These are phyloP conservation scores for Bradysia coprophila DNA, from an alignment of 1,140 invertebrate species.

Conservation along the genomic window DNA sequence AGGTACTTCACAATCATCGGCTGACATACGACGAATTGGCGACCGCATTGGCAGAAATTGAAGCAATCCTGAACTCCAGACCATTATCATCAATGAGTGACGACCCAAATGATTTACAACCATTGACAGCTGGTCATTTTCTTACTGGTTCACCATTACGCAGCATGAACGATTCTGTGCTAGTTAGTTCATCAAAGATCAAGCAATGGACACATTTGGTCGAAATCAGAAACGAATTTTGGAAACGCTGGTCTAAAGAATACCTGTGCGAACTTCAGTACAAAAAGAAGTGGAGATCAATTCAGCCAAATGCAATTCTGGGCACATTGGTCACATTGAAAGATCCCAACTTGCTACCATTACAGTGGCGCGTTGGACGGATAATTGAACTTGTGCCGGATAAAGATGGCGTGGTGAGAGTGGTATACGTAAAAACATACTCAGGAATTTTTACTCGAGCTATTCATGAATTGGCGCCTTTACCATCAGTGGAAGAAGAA, in stretches of 20 bases:
- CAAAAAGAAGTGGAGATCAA: conserved; percentile 8
- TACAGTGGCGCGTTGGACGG: conserved; percentile 9
- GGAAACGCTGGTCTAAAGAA: conserved; percentile 9
- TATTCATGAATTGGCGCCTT: conserved; percentile 1
- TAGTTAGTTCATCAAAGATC: no score
- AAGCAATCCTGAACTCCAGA: conserved; percentile 12
- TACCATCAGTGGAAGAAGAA: background rate
- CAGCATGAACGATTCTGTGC: no score
- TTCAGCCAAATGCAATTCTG: conserved; percentile 4
- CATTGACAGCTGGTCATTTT: conserved; percentile 18
- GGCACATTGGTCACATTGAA: conserved; percentile 13
- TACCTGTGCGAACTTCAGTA: conserved; percentile 8
- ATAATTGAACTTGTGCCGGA: conserved; percentile 9
- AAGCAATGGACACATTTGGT: no score
- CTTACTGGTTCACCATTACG: conserved; percentile 12
- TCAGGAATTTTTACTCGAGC: background rate
- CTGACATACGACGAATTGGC: conserved; percentile 9
- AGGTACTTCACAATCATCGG: conserved; percentile 6
- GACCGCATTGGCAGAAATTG: conserved; percentile 7
- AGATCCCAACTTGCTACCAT: conserved; percentile 11
- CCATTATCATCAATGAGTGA: conserved; percentile 10
- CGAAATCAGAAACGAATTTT: conserved; percentile 7
- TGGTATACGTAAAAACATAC: conserved; percentile 5
- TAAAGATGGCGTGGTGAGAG: conserved; percentile 3
- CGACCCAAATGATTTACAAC: conserved; percentile 9